phyloP scores from a whole-genome alignment of 2,888 invertebrate genomes.

The Athalia circularis region DNA sequence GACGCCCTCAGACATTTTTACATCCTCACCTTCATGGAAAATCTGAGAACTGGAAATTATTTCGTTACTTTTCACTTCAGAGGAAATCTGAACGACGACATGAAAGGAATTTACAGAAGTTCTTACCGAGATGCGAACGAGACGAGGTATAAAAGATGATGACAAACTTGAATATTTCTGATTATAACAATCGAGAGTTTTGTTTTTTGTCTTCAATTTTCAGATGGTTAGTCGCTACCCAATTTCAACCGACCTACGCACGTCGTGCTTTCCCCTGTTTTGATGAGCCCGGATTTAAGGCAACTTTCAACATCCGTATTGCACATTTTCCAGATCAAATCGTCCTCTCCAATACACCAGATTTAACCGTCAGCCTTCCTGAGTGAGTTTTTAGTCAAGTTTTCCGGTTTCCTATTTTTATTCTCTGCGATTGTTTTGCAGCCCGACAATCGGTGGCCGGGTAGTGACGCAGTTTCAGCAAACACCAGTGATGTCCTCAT shows the following conservation, averaged over 20 bases:
- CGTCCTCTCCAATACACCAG: conserved; percentile 42
- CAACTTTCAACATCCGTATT: conserved; percentile 83
- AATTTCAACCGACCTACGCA: conserved; percentile 88
- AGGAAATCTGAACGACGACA: conserved; percentile 77
- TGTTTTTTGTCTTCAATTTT: conserved; percentile 47
- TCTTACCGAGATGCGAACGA: conserved; percentile 75
- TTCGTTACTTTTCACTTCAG: conserved; percentile 75
- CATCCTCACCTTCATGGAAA: conserved; percentile 47
- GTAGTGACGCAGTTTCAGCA: conserved; percentile 51
- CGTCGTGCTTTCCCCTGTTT: conserved; percentile 90
- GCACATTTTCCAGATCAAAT: conserved; percentile 75
- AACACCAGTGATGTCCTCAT: conserved; percentile 65
- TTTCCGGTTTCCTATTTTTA: background rate
- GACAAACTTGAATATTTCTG: background rate
- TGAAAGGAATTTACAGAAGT: conserved; percentile 81
- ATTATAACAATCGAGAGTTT: background rate
- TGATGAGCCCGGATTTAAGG: conserved; percentile 89
- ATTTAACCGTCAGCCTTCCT: background rate
- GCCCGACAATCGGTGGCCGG: conserved; percentile 21
- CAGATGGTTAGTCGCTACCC: conserved; percentile 87
- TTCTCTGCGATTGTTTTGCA: background rate
- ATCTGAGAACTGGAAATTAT: conserved; percentile 70
- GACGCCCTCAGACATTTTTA: conserved; percentile 60
- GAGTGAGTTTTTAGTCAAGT: conserved; percentile 18
- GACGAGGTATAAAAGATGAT: conserved; percentile 72